Percentiles rank a stretch among this genome's conserved stretches.
phyloP scores from a whole-genome alignment of 1,140 invertebrate species.

The Mya arenaria region DNA sequence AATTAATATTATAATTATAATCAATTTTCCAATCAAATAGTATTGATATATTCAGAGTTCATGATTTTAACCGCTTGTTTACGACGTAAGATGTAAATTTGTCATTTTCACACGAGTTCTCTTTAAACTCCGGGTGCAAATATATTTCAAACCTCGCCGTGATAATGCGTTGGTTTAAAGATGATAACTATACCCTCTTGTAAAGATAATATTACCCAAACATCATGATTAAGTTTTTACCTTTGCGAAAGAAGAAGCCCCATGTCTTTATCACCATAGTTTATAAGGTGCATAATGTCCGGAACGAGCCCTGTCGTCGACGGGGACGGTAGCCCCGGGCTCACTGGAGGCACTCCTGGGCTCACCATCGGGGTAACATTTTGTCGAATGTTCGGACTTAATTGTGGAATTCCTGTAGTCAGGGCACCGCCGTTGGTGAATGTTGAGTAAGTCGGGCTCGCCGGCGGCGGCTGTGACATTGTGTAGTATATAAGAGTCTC shows the following conservation, averaged over 20 bases:
- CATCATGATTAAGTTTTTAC: constrained; percentile 39
- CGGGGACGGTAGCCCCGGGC: constrained; percentile 27
- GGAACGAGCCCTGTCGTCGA: constrained; percentile 21
- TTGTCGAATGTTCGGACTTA: constrained; percentile 39
- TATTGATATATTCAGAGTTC: no score
- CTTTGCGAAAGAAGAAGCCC: constrained; percentile 67
- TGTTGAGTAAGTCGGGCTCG: neutral
- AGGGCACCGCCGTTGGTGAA: neutral
- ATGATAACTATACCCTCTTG: neutral
- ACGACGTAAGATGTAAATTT: no score
- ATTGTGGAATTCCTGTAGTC: constrained; percentile 3
- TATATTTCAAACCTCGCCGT: no score
- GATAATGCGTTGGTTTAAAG: neutral
- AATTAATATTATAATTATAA: no score
- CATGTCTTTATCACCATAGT: constrained; percentile 68
- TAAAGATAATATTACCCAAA: neutral
- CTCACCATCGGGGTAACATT: constrained; percentile 17
- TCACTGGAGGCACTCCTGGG: constrained; percentile 21
- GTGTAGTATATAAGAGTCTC: constrained; percentile 48
- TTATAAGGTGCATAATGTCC: constrained; percentile 66
- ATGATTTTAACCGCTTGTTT: no score
- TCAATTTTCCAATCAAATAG: no score
- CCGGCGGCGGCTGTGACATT: constrained; percentile 37
- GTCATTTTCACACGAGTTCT: no score
- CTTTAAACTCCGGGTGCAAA: no score